These are phyloP conservation scores for Myiothlypis chrysogaster DNA, from an alignment of 2,797 vertebrate genomes.

Conservation along the genomic window DNA sequence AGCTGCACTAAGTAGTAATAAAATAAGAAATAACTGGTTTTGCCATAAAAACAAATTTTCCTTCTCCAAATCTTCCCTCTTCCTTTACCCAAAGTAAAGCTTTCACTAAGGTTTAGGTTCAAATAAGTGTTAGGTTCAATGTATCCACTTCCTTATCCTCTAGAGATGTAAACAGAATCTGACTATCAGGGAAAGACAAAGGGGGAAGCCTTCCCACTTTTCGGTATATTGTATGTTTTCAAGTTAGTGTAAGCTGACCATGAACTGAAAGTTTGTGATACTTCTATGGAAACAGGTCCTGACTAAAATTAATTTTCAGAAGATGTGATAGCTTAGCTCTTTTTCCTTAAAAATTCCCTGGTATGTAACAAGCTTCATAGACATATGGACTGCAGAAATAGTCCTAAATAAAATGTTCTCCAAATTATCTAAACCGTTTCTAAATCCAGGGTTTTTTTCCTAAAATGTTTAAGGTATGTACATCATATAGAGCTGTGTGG, in stretches of 20 bases:
- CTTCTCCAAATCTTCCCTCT: not conserved
- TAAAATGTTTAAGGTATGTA: not conserved
- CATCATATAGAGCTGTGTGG: not conserved
- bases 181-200: not conserved
- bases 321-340: not conserved
- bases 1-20: not conserved
- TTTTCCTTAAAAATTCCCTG: not conserved
- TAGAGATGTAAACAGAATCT: not conserved
- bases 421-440: not conserved
- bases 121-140: not conserved
- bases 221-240: not conserved
- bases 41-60: not conserved
- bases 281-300: not conserved
- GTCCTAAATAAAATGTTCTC: not conserved
- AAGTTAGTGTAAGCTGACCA: not conserved
- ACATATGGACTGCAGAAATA: not conserved
- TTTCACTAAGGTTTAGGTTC: not conserved
- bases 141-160: not conserved
- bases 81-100: not conserved
- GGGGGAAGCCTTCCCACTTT: not conserved
- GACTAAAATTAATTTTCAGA: not conserved
- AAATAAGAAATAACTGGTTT: not conserved
- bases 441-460: not conserved
- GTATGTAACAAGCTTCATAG: not conserved
- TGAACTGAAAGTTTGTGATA: not conserved